phyloP scores from a whole-genome alignment of 1,140 invertebrate species.

The Melipona quadrifasciata region DNA sequence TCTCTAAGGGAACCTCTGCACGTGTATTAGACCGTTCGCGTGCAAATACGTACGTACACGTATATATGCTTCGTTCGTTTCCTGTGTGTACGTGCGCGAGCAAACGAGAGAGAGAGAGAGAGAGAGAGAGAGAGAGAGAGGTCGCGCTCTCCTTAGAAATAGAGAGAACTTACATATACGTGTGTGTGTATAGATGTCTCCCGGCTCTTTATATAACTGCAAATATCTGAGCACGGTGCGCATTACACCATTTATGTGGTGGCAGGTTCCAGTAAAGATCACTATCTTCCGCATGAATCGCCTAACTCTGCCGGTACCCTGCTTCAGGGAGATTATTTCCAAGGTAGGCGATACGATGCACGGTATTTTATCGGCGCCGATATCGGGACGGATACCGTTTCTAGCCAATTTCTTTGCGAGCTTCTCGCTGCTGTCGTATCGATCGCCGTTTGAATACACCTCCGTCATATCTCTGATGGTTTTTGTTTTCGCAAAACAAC shows the following conservation, averaged over 20 bases:
- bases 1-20: conserved; percentile 32
- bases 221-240: conserved; percentile 55
- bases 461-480: neutral
- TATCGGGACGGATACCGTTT: conserved; percentile 13
- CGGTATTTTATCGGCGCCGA: conserved; percentile 6
- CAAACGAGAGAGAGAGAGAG: neutral
- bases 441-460: conserved; percentile 4
- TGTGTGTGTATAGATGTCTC: neutral
- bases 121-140: neutral
- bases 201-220: conserved; percentile 50
- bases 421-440: neutral
- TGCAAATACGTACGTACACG: neutral
- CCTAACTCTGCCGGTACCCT: conserved; percentile 8
- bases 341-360: neutral
- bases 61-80: neutral
- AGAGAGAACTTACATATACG: neutral
- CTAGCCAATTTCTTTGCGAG: conserved; percentile 40
- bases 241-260: conserved; percentile 46
- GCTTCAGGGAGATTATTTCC: conserved; percentile 46
- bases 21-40: conserved; percentile 12
- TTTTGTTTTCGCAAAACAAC: neutral
- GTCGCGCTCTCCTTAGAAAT: neutral
- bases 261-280: conserved; percentile 41
- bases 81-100: neutral
- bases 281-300: conserved; percentile 55